phyloP scores from a whole-genome alignment of 1,140 invertebrate genomes.

The Hypsibius dujardini region DNA sequence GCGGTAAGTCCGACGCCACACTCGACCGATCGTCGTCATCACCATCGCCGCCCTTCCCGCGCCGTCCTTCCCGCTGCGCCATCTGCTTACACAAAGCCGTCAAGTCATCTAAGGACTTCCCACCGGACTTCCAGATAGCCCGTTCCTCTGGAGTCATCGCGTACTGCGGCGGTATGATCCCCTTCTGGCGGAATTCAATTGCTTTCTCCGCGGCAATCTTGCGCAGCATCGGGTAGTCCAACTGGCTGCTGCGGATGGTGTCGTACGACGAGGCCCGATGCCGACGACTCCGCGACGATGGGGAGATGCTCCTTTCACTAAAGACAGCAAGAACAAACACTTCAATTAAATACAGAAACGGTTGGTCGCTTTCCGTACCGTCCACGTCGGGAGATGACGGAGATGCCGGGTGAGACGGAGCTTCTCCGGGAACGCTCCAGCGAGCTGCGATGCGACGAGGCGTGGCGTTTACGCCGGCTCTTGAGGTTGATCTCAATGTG shows the following conservation, averaged over 20 bases:
- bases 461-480: not conserved
- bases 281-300: not conserved
- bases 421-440: too few relatives aligned
- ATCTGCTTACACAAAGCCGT: constrained; percentile 12
- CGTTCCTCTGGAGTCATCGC: constrained; percentile 10
- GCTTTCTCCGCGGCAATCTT: not conserved
- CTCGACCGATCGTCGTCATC: constrained; percentile 8
- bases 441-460: not conserved
- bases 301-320: not conserved
- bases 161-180: constrained; percentile 2
- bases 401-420: not conserved
- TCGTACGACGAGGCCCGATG: constrained; percentile 9
- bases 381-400: not conserved
- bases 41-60: not conserved
- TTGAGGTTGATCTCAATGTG: not conserved
- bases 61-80: not conserved
- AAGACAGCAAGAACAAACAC: too few relatives aligned
- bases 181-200: not conserved
- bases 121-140: not conserved
- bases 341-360: too few relatives aligned
- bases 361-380: not conserved
- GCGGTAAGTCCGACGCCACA: not conserved
- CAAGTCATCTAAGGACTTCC: constrained; percentile 6
- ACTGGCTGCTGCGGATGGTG: not conserved
- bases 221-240: not conserved